phyloP scores from a whole-genome alignment of 1,140 invertebrate species.

The Theocolax elegans region DNA sequence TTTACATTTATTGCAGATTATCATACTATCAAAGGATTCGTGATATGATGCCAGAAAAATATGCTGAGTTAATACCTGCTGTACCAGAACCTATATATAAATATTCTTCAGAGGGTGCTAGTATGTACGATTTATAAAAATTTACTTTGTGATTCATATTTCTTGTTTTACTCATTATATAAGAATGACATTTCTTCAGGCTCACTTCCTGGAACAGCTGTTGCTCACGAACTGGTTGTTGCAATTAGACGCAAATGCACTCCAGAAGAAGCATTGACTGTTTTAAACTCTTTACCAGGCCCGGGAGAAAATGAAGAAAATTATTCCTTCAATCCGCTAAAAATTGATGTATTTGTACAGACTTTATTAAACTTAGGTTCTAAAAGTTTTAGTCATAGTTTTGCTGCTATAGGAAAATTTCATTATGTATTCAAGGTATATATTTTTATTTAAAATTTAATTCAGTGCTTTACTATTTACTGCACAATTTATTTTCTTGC shows the following conservation, averaged over 20 bases:
- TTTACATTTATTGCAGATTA: constrained; percentile 73
- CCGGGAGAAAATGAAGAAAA: constrained; percentile 78
- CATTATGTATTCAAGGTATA: constrained; percentile 90
- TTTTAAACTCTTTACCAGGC: constrained; percentile 87
- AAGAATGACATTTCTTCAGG: constrained; percentile 67
- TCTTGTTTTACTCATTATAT: neutral
- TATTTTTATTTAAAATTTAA: constrained; percentile 4
- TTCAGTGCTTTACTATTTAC: constrained; percentile 9
- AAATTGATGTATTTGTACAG: constrained; percentile 97
- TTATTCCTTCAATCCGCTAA: constrained; percentile 85
- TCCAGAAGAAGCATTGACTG: constrained; percentile 89
- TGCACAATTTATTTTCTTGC: constrained; percentile 44
- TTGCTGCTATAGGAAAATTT: constrained; percentile 97
- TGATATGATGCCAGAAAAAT: constrained; percentile 91
- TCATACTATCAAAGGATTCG: constrained; percentile 94
- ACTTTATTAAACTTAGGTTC: constrained; percentile 92
- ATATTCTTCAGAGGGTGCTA: constrained; percentile 82
- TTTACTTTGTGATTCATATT: neutral
- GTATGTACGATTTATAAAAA: constrained; percentile 67
- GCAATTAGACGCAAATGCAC: constrained; percentile 89
- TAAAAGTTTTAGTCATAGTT: constrained; percentile 98
- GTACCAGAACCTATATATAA: constrained; percentile 84
- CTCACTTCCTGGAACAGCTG: constrained; percentile 81
- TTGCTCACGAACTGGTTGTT: constrained; percentile 85
- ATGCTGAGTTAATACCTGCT: constrained; percentile 84